Evolutionary conservation across 2,797 vertebrate species (phyloP).

Genomic region (Catharus ustulatus): DNA sequence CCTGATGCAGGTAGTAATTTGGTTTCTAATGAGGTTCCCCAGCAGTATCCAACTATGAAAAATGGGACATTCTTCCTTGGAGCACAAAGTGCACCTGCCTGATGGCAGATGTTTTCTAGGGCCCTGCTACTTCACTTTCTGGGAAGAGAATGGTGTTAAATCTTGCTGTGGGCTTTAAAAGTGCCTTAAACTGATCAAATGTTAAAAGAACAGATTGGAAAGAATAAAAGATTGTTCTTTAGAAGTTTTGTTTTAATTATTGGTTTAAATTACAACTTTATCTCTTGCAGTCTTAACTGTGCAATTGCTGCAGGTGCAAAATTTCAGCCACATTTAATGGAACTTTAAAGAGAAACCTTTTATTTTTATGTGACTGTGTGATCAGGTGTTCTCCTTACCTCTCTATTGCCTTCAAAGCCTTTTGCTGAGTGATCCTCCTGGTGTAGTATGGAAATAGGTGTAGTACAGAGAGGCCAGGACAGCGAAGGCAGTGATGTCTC

Average conservation of each 20-base stretch:
- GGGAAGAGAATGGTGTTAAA: background rate
- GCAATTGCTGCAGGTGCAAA: background rate
- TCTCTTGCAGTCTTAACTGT: background rate
- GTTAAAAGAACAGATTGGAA: background rate
- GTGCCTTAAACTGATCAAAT: background rate
- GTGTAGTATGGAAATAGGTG: background rate
- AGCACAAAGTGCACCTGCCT: slow-evolving; percentile 34
- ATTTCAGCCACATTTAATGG: background rate
- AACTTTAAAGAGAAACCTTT: background rate
- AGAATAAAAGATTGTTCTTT: background rate
- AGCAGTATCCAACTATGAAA: slow-evolving; percentile 60
- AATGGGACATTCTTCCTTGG: slow-evolving; percentile 38
- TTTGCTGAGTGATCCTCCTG: background rate
- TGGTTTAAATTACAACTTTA: slow-evolving; percentile 9
- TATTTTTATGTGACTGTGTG: background rate
- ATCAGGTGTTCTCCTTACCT: background rate
- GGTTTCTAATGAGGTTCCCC: slow-evolving; percentile 78
- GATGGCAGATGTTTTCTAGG: background rate
- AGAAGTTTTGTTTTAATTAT: slow-evolving; percentile 27
- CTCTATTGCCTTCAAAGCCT: background rate
- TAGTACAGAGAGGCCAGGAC: background rate
- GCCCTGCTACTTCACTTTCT: background rate
- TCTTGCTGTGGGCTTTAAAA: background rate
- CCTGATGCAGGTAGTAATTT: slow-evolving; percentile 77
- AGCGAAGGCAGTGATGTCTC: background rate